Conservation (phyloP, 2,888 invertebrate genomes). For the Drosophila colorata region DNA sequence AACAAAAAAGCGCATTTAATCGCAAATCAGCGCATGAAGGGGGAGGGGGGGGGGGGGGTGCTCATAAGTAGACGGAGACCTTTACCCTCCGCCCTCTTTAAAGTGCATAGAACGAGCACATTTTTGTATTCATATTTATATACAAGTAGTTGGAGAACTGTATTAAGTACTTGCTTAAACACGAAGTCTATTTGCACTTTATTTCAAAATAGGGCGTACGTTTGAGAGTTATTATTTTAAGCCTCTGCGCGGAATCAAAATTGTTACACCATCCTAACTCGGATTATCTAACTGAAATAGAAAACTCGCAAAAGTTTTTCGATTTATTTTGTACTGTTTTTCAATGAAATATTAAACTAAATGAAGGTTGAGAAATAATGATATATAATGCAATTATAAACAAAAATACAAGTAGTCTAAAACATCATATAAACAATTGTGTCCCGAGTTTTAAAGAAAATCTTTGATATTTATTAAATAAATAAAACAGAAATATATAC, state of each 20-base stretch:
- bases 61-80: conserved; percentile 13
- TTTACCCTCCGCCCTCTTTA: conserved; percentile 3
- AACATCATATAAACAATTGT: too few relatives aligned
- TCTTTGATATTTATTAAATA: too few relatives aligned
- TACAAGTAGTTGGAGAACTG: neutral
- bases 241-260: neutral
- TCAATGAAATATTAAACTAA: neutral
- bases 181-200: neutral
- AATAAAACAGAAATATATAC: too few relatives aligned
- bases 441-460: too few relatives aligned
- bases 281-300: too few relatives aligned
- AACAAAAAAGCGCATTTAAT: conserved; percentile 24
- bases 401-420: too few relatives aligned
- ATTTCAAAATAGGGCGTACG: neutral
- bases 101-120: conserved; percentile 3
- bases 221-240: conserved; percentile 2
- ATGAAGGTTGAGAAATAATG: too few relatives aligned
- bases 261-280: neutral
- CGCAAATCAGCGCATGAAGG: conserved; percentile 25
- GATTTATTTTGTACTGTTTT: too few relatives aligned
- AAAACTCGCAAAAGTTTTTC: too few relatives aligned
- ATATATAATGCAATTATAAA: too few relatives aligned
- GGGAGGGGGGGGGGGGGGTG: neutral
- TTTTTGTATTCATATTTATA: conserved; percentile 20
- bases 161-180: conserved; percentile 2